Base-by-base conservation (phyloP, 2,113 vertebrate genomes). In the Typhlomys cinereus region DNA sequence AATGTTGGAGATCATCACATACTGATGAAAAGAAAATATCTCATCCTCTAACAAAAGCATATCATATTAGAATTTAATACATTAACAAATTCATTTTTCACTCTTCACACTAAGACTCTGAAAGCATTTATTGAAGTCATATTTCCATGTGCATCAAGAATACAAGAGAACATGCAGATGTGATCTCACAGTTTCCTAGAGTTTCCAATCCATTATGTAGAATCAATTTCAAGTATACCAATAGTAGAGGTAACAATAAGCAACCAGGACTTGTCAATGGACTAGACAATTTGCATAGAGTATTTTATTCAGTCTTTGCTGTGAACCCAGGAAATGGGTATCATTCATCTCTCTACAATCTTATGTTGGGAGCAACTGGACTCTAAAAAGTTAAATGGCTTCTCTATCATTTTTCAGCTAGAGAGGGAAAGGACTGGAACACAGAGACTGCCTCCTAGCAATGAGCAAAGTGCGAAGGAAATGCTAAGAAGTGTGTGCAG, bases 41-140 rank as follows among this genome's bases (percentile, higher is more conserved):
- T 94, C 36, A 67, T 62, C 1, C 75, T 79, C 29, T 89, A 82
- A 90, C 29, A 81, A 93, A 89, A 88, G 39, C 15, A 69, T 74
- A 9, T 70, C 74, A 50, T 87, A 36, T 74, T 20, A 67, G 23
- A 93, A 91, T 66, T 93, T 87, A 82, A 36, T 64, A 91, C 36
- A 81, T 92, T 83, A 59, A 50, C 7, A 73, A 82, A 70, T 71
- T 95, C 21, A 39, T n/a, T 90, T 83, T 84, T 52, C 13, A 71
- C 23, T 87, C 54, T 94, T 54, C 48, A 86, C 41, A 14, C 39
- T 61, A 4, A 76, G 21, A 80, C 27, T 76, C 48, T 73, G 44
- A 59, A 81, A 86, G 23, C 57, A 36, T 79, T 88, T 64, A 64
- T 14, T 90, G 52, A 25, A 89, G 17, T 46, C 20, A 46, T 78